A percentile compares a stretch with the other conserved stretches of the same genome.
Evolutionary conservation across 2,797 vertebrate genomes (phyloP).

Genomic region (Tadarida brasiliensis): DNA sequence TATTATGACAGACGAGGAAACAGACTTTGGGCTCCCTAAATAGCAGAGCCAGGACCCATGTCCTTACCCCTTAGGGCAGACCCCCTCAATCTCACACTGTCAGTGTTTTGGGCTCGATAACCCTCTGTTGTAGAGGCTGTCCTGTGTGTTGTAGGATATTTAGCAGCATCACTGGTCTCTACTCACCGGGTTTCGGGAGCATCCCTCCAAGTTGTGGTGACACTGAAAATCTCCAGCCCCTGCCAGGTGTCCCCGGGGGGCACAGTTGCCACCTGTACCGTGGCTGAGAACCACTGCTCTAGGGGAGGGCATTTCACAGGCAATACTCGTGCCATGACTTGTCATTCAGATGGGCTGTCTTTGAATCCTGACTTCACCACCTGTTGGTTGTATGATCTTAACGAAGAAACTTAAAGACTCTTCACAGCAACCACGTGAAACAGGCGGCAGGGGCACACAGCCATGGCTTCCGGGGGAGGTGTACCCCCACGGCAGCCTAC

Average conservation of each 20-base stretch:
- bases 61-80: background rate
- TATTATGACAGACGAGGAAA: background rate
- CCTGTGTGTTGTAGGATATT: background rate
- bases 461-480: background rate
- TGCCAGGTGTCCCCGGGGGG: background rate
- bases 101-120: background rate
- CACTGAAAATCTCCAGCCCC: background rate
- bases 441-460: background rate
- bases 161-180: background rate
- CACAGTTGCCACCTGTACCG: background rate
- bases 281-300: background rate
- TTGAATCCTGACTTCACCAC: background rate
- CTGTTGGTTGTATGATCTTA: background rate
- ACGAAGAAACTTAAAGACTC: background rate
- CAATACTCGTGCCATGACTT: background rate
- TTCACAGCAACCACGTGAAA: background rate
- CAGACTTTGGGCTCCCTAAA: background rate
- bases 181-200: background rate
- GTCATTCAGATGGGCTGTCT: background rate
- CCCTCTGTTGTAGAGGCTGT: background rate
- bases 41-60: background rate
- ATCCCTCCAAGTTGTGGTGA: background rate
- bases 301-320: background rate
- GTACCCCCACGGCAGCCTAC: background rate
- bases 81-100: background rate